Conservation (phyloP, 1,140 invertebrate species). For the Drosophila dunni region DNA sequence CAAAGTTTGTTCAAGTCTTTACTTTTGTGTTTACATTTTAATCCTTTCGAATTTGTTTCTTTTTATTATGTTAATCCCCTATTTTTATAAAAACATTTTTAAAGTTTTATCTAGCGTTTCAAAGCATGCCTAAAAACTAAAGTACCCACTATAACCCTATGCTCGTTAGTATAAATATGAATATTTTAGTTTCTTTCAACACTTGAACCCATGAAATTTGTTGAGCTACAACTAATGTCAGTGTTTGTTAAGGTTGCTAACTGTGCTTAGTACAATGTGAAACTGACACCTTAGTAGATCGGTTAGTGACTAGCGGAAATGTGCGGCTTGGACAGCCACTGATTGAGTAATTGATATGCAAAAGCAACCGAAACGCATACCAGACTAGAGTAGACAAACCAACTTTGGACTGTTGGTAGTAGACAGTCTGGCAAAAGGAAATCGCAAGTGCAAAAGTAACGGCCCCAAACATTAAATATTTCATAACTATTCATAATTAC, state of each 20-base stretch:
- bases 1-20: neutral
- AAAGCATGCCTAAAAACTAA: no score
- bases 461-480: slow-evolving; percentile 50
- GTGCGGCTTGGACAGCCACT: slow-evolving; percentile 13
- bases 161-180: neutral
- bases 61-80: no score
- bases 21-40: neutral
- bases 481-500: slow-evolving; percentile 71
- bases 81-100: no score
- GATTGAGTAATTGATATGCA: slow-evolving; percentile 77
- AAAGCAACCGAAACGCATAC: slow-evolving; percentile 38
- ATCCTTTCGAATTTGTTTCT: no score
- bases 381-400: slow-evolving; percentile 5
- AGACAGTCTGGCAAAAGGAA: slow-evolving; percentile 54
- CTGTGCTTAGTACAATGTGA: neutral
- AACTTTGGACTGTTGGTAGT: slow-evolving; percentile 7
- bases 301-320: slow-evolving; percentile 27
- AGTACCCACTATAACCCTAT: neutral
- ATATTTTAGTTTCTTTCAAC: neutral
- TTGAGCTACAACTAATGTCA: slow-evolving; percentile 18
- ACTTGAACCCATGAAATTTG: slow-evolving; percentile 28
- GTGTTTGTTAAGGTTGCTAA: neutral
- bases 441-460: slow-evolving; percentile 54
- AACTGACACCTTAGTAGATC: slow-evolving; percentile 29
- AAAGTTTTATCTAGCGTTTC: no score